Percentiles rank a stretch among this genome's conserved stretches.
Conservation (phyloP, 35 echinoderm and acorn worm species). For the Eucidaris tribuloides region DNA sequence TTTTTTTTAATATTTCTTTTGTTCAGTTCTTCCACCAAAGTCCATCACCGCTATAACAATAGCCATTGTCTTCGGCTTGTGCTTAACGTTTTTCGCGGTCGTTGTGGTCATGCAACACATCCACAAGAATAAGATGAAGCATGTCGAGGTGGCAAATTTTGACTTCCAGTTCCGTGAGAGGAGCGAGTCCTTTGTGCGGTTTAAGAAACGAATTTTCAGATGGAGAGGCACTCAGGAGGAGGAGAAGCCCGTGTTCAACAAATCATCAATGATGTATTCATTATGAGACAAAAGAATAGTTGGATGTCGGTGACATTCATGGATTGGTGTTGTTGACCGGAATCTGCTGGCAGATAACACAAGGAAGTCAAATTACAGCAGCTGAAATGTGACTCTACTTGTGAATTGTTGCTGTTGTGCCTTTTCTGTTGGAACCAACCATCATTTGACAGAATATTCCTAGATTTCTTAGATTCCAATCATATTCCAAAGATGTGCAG, state of each 20-base stretch:
- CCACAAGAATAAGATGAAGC: slow-evolving; percentile 8
- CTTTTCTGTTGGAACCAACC: too few relatives aligned
- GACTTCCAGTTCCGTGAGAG: slow-evolving; percentile 53
- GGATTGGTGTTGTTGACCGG: too few relatives aligned
- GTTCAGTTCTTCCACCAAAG: neutral
- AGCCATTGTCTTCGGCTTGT: slow-evolving; percentile 35
- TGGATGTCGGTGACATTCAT: too few relatives aligned
- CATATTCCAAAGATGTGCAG: too few relatives aligned
- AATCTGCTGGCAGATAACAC: too few relatives aligned
- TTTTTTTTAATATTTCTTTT: neutral
- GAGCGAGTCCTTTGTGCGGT: neutral
- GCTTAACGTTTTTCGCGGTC: slow-evolving; percentile 39
- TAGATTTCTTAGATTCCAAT: too few relatives aligned
- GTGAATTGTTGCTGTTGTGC: too few relatives aligned
- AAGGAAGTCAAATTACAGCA: too few relatives aligned
- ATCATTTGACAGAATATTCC: too few relatives aligned
- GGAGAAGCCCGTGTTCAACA: neutral
- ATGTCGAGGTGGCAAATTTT: slow-evolving; percentile 88
- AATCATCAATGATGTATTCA: neutral
- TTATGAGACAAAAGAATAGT: too few relatives aligned
- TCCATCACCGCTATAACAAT: neutral
- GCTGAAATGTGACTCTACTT: too few relatives aligned
- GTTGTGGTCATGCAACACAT: slow-evolving; percentile 32
- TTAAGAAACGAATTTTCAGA: neutral
- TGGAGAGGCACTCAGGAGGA: neutral